Evolutionary conservation across 2,113 vertebrate species (phyloP).

Genomic region (Parotia lawesii): DNA sequence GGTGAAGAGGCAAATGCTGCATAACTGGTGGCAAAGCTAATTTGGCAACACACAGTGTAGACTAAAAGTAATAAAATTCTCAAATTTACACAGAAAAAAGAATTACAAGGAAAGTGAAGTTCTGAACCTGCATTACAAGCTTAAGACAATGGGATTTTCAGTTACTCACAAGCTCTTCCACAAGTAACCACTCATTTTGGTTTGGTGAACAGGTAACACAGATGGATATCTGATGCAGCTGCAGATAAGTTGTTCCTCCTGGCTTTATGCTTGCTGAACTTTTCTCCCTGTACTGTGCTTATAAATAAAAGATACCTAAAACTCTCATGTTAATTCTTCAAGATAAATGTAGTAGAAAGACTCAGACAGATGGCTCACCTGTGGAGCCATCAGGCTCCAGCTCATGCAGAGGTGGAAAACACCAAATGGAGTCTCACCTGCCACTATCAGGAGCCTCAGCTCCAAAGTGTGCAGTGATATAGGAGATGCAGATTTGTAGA

Average conservation of each 20-base stretch:
- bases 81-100: neutral
- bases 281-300: neutral
- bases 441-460: neutral
- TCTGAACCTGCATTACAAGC: neutral
- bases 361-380: neutral
- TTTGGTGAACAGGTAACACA: neutral
- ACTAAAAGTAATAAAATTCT: neutral
- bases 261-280: neutral
- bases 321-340: neutral
- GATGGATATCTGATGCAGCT: neutral
- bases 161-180: neutral
- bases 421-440: neutral
- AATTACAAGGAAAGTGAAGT: neutral
- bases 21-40: neutral
- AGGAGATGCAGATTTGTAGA: neutral
- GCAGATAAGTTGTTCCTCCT: neutral
- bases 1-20: neutral
- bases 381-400: neutral
- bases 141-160: neutral
- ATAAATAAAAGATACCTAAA: neutral
- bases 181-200: neutral
- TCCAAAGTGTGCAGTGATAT: neutral
- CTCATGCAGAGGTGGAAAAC: neutral
- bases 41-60: neutral
- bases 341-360: neutral